Evolutionary conservation across 2,888 invertebrate genomes (phyloP).

Genomic region (Mylabris sibirica): DNA sequence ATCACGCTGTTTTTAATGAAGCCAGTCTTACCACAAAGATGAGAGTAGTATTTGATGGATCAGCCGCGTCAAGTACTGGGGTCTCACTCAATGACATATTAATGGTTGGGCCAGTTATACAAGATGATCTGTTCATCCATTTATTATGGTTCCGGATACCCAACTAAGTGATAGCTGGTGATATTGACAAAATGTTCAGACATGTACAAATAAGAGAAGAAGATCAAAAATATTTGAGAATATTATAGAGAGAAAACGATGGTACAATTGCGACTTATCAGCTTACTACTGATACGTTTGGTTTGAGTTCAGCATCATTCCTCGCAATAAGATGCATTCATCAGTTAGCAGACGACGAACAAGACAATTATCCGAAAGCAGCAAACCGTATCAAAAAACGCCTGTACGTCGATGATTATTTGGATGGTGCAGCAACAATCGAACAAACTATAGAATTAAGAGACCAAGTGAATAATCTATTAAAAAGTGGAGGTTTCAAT

Average conservation of each 20-base stretch:
- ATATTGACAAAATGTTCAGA: slow-evolving; percentile 55
- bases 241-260: slow-evolving; percentile 49
- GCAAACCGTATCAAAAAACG: slow-evolving; percentile 33
- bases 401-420: slow-evolving; percentile 51
- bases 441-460: slow-evolving; percentile 31
- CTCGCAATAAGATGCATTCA: slow-evolving; percentile 44
- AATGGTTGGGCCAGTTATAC: slow-evolving; percentile 49
- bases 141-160: slow-evolving; percentile 47
- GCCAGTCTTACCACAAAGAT: slow-evolving; percentile 49
- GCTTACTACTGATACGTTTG: slow-evolving; percentile 36
- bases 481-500: slow-evolving; percentile 16
- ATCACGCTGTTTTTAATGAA: slow-evolving; percentile 52
- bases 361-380: slow-evolving; percentile 27
- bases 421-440: slow-evolving; percentile 36
- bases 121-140: slow-evolving; percentile 49
- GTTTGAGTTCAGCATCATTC: slow-evolving; percentile 43
- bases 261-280: slow-evolving; percentile 30
- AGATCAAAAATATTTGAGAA: slow-evolving; percentile 49
- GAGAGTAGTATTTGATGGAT: slow-evolving; percentile 52
- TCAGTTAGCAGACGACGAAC: slow-evolving; percentile 42
- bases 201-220: slow-evolving; percentile 45
- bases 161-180: slow-evolving; percentile 48
- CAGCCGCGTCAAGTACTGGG: slow-evolving; percentile 41
- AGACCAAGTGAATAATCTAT: slow-evolving; percentile 15
- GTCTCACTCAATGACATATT: slow-evolving; percentile 52